Evolutionary conservation across 2,113 vertebrate genomes (phyloP).

Genomic region (Austrofundulus limnaeus): DNA sequence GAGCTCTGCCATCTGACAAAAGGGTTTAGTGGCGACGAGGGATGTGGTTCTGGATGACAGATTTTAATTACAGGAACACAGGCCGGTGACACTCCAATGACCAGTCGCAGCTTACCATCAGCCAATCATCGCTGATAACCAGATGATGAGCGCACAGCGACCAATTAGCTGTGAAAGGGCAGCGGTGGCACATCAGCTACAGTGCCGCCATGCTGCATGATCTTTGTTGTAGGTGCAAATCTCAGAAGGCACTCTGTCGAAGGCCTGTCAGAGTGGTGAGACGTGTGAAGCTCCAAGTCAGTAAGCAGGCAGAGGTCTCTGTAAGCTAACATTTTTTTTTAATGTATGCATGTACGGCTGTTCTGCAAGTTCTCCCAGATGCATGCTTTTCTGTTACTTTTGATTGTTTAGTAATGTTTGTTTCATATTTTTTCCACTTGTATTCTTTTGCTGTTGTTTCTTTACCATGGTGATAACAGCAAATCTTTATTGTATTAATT

Average conservation of each 20-base stretch:
- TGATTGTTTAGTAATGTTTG: not conserved
- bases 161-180: constrained; percentile 74
- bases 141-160: constrained; percentile 72
- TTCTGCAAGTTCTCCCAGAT: not conserved
- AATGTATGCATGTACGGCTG: not conserved
- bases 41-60: constrained; percentile 81
- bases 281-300: constrained; percentile 23
- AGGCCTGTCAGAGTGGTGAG: constrained; percentile 38
- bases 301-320: constrained; percentile 8
- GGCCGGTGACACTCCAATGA: constrained; percentile 77
- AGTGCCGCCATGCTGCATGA: constrained; percentile 53
- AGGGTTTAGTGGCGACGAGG: constrained; percentile 74
- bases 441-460: too few species aligned
- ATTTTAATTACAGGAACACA: constrained; percentile 82
- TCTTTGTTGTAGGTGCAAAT: constrained; percentile 56
- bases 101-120: constrained; percentile 73
- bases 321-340: constrained; percentile 12
- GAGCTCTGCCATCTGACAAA: constrained; percentile 76
- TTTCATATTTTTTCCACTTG: not conserved
- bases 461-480: too few species aligned
- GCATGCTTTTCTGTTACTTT: not conserved
- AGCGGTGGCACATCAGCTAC: constrained; percentile 57
- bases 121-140: constrained; percentile 76
- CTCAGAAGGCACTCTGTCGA: constrained; percentile 45
- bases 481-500: too few species aligned